Evolutionary conservation across 2,888 invertebrate genomes (phyloP), one percentile per base, ranked within the genome.

Genomic region (Calameuta pallipes): DNA sequence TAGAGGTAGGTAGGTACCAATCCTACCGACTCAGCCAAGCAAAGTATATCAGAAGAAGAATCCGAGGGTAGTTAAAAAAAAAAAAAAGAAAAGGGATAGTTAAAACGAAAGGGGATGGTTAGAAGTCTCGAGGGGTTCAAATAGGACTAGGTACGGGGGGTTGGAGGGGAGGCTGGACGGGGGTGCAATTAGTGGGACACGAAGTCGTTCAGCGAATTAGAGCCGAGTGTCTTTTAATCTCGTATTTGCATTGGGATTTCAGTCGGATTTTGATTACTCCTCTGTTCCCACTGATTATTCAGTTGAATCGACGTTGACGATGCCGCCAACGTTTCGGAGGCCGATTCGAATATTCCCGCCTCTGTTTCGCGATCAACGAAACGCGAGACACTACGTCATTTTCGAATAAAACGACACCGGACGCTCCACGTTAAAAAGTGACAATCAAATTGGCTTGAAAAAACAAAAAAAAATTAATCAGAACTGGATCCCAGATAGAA

Each of bases 141-240:
- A 23, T 56, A 56, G 23, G 41, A 33, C 71, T 3, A 9, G 71
- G 71, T 9, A 31, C 0, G 33, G 13, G 31, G 13, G 33, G 33
- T 1, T 3, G 71, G 71, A 2, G 30, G 2, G 33, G 13, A 13
- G 13, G 71, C 15, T 13, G 13, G 31, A 11, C 13, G 12, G 13
- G 70, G 15, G 71, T 71, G 71, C 71, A 71, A 71, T 71, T 71
- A 71, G 33, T 33, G 71, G 31, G 6, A 33, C 13, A 71, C 33
- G 15, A 71, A 33, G 33, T 71, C 71, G 31, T 12, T 33, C n/a
- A 31, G 31, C 71, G 71, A 71, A 71, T 71, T 71, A 33, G 31
- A 71, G 31, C 33, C 30, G 31, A 71, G 71, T 71, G 71, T 71
- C 71, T 71, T 71, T 71, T 71, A 71, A 71, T 31, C 33, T 13